Evolutionary conservation across 2,888 invertebrate genomes (phyloP), one percentile per base, ranked within the genome.

Genomic region (Steinernema scapterisci): DNA sequence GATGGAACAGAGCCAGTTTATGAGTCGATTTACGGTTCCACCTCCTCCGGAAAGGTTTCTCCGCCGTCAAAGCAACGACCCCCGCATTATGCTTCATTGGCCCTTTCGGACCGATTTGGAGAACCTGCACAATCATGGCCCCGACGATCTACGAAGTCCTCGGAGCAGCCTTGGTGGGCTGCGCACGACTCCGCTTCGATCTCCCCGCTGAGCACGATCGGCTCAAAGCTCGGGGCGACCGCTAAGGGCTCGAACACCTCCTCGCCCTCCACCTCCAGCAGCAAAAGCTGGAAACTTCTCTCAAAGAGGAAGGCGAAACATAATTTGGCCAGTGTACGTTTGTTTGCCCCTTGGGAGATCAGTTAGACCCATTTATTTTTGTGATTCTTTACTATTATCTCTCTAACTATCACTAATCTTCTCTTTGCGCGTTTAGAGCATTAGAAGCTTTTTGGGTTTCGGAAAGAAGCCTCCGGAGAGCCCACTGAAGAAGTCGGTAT

Each of bases 51-150:
- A 2, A 63, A 63, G 25, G 27, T 63, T 63, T 63, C 63, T 9
- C 63, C 63, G 31, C 63, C 63, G 63, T 63, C 63, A n/a, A 63
- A 63, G 63, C 63, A 63, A 13, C 27, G 63, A 6, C 63, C 63
- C 25, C 31, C 63, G 19, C 63, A 63, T 13, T 63, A n/a, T 27
- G 63, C 27, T 2, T 27, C 31, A 27, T 38, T 25, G 11, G 16
- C 63, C 7, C 3, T 31, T 3, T 25, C 27, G 21, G 25, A 16
- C 38, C 38, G 38, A 6, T 38, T 38, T 9, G 38, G 38, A 38
- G 38, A 38, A 38, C 5, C 9, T 3, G 31, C 31, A 16, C 27
- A 63, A 31, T 63, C 63, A 16, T 63, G 63, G 63, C 63, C 63
- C 16, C 63, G 63, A 7, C 5, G 27, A 31, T 27, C 63, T 5